These are phyloP conservation scores for Protophormia terraenovae DNA, from an alignment of 2,888 invertebrate species.

Conservation along the genomic window DNA sequence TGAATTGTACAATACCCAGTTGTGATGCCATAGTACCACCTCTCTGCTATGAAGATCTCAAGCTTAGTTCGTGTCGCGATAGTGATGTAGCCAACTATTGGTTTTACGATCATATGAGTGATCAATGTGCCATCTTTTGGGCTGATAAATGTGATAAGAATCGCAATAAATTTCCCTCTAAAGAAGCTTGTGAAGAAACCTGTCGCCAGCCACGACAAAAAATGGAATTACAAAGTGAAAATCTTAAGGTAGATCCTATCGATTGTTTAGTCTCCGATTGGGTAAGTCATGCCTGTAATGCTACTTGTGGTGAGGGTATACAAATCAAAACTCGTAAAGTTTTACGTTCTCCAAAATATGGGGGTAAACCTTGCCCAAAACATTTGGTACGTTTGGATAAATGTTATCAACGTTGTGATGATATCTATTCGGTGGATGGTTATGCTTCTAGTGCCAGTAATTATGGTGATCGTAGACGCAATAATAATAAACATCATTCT, in stretches of 20 bases:
- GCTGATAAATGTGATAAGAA: slow-evolving; percentile 93
- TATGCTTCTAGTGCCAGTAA: slow-evolving; percentile 44
- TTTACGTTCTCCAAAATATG: slow-evolving; percentile 81
- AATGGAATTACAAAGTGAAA: slow-evolving; percentile 73
- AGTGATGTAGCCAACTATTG: slow-evolving; percentile 89
- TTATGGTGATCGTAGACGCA: slow-evolving; percentile 67
- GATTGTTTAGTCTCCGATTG: slow-evolving; percentile 83
- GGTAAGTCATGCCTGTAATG: slow-evolving; percentile 82
- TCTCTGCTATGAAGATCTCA: slow-evolving; percentile 78
- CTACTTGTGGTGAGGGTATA: slow-evolving; percentile 82
- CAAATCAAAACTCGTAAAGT: slow-evolving; percentile 82
- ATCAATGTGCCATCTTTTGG: slow-evolving; percentile 92
- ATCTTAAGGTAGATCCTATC: slow-evolving; percentile 72
- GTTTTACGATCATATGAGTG: slow-evolving; percentile 89
- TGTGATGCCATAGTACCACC: slow-evolving; percentile 77
- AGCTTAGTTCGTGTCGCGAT: slow-evolving; percentile 89
- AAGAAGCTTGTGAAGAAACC: slow-evolving; percentile 86
- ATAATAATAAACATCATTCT: slow-evolving; percentile 59
- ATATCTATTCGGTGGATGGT: slow-evolving; percentile 76
- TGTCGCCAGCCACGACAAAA: slow-evolving; percentile 82
- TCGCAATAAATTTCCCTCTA: slow-evolving; percentile 91
- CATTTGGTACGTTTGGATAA: slow-evolving; percentile 80
- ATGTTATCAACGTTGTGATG: slow-evolving; percentile 79
- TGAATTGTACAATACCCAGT: slow-evolving; percentile 77
- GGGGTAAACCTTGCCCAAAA: slow-evolving; percentile 83